phyloP scores from a whole-genome alignment of 2,113 vertebrate species.

The Sturnira hondurensis region DNA sequence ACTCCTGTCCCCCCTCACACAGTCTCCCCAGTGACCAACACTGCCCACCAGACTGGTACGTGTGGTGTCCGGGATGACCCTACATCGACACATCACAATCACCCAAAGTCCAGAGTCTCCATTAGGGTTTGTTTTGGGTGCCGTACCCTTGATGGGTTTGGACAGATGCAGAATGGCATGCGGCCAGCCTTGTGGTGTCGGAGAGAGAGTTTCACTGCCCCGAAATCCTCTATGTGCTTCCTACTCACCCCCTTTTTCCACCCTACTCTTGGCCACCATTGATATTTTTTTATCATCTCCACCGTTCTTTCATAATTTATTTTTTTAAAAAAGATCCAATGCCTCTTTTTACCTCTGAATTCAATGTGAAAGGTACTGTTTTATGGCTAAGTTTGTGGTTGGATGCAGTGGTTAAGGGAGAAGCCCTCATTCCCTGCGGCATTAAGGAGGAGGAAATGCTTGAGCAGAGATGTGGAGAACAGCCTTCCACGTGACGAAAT shows the following conservation, averaged over 20 bases:
- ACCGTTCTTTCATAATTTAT: background rate
- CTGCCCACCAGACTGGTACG: background rate
- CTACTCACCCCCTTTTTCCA: background rate
- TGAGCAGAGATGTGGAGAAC: background rate
- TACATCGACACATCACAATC: background rate
- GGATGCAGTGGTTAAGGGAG: background rate
- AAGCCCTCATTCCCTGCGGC: background rate
- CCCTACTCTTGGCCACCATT: background rate
- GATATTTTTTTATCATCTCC: background rate
- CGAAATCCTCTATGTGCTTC: background rate
- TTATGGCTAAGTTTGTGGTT: background rate
- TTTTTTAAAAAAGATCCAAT: background rate
- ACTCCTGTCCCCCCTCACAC: too few relatives aligned
- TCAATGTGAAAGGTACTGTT: background rate
- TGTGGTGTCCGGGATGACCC: background rate
- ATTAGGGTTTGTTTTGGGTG: background rate
- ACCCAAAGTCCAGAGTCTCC: background rate
- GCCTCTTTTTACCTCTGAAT: background rate
- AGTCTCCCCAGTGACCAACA: background rate
- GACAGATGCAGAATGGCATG: background rate
- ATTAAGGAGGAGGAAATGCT: too few relatives aligned
- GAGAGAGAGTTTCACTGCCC: background rate
- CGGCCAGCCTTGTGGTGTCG: background rate
- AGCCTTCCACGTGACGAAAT: fast-evolving
- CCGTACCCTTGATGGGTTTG: background rate